Base-by-base conservation (phyloP, 2,113 vertebrate genomes). In the Todiramphus chloris region DNA sequence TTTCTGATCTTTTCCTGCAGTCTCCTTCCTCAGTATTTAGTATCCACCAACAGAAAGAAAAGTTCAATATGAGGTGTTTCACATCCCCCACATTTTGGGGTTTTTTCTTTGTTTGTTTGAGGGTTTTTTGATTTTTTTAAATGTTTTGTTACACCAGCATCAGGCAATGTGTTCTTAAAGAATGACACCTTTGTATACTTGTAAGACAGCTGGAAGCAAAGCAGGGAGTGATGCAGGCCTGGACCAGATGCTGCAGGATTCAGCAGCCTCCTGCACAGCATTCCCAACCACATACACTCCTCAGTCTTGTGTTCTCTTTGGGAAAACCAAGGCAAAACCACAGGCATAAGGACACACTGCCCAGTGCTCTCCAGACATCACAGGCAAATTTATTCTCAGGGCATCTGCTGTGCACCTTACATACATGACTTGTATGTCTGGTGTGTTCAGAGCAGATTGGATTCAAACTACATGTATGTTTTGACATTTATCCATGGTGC, bases 381-480 rank as follows among this genome's bases (percentile, higher is more conserved):
- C 35, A 53, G 27, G 28, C 3, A 16, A 43, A 13, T 41, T 69
- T 50, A 51, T 19, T 55, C 30, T 51, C 31, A 56, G 55, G 77
- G 33, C 11, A 69, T 37, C 33, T 60, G 39, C 19, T 74, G 44
- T 60, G 28, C 2, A 46, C 13, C 19, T 74, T 44, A 39, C 8
- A 23, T 33, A 39, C 17, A 13, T 1, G 1, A 16, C 53, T 9
- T 55, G 21, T 16, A 77, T 11, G 10, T 75, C 17, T 0, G 0
- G 17, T 44, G 12, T 39, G 17, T 43, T 69, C 30, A n/a, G 11
- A 41, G 19, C 2, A 39, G 60, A 19, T 2, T 25, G 55, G 19
- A 69, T 28, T 90, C 33, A 30, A 82, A 6, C 8, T 66, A 11
- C 2, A 1, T 2, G 4, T 46, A 27, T 25, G 10, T 39, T 51